Percentiles rank a stretch among this genome's conserved stretches.
Evolutionary conservation across 2,888 invertebrate species (phyloP).

Genomic region (Arge pagana): DNA sequence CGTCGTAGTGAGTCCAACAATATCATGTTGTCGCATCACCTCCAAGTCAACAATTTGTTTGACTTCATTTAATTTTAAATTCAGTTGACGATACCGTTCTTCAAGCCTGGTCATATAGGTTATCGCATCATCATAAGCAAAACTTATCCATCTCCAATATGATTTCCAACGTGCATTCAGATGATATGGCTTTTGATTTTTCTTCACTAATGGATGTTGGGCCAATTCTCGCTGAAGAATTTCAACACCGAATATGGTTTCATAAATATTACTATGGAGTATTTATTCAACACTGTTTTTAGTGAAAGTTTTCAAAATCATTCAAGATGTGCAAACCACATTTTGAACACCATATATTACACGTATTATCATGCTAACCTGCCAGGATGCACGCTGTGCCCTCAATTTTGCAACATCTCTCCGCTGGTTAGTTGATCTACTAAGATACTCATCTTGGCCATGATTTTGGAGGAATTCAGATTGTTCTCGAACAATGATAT

Average conservation of each 20-base stretch:
- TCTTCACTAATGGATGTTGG: slow-evolving; percentile 4
- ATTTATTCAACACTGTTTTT: background rate
- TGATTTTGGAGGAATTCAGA: too few relatives aligned
- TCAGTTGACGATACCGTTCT: slow-evolving; percentile 22
- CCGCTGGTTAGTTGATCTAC: slow-evolving; percentile 4
- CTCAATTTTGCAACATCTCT: background rate
- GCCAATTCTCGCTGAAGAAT: slow-evolving; percentile 1
- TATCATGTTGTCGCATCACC: slow-evolving; percentile 37
- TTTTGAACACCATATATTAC: background rate
- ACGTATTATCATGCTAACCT: slow-evolving; percentile 1
- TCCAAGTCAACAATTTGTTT: slow-evolving; percentile 38
- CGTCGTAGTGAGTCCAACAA: slow-evolving; percentile 60
- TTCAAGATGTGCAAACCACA: background rate
- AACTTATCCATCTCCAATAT: slow-evolving; percentile 12
- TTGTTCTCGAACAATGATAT: too few relatives aligned
- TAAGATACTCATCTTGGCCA: too few relatives aligned
- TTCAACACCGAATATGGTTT: background rate
- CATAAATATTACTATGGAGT: background rate
- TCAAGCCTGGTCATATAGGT: slow-evolving; percentile 27
- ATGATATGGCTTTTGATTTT: background rate
- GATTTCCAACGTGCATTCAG: slow-evolving; percentile 9
- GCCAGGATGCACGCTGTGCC: background rate
- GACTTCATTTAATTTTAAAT: slow-evolving; percentile 31
- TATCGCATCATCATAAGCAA: slow-evolving; percentile 8
- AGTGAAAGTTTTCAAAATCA: too few relatives aligned